Conservation (phyloP, 2,113 vertebrate species). For the Beaufortia kweichowensis region DNA sequence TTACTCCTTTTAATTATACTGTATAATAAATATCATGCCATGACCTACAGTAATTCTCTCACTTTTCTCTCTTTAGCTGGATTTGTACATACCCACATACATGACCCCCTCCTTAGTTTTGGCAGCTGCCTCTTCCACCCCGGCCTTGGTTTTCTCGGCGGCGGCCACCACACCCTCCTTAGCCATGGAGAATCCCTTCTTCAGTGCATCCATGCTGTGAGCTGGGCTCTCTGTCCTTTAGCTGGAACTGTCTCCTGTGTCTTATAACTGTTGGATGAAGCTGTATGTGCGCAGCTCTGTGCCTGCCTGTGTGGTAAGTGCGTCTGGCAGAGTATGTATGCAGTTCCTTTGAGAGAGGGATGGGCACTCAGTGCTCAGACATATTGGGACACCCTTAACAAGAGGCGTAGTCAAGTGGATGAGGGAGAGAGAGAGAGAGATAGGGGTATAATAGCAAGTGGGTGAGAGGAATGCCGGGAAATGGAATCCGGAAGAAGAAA, state of each 20-base stretch:
- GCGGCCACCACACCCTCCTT: constrained; percentile 98
- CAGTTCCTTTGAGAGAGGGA: constrained; percentile 53
- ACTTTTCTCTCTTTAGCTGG: not conserved
- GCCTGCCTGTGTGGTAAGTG: constrained; percentile 21
- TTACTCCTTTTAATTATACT: not conserved
- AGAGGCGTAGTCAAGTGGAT: constrained; percentile 46
- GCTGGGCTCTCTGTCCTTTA: constrained; percentile 28
- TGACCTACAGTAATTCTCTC: not conserved
- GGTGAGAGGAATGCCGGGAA: constrained; percentile 45
- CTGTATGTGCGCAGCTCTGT: constrained; percentile 20
- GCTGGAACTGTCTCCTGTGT: constrained; percentile 33
- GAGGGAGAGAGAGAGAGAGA: constrained; percentile 13
- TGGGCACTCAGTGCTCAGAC: constrained; percentile 46
- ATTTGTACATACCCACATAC: constrained; percentile 85
- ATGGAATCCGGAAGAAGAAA: constrained; percentile 30
- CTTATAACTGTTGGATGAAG: constrained; percentile 33
- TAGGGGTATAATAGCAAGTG: constrained; percentile 31
- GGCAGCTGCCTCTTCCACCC: constrained; percentile 95
- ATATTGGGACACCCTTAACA: constrained; percentile 53
- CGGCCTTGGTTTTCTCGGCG: constrained; percentile 98
- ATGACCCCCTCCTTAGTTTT: constrained; percentile 99
- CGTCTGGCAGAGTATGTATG: constrained; percentile 3
- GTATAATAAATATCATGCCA: too few species aligned
- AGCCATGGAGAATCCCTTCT: constrained; percentile 98
- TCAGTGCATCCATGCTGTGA: constrained; percentile 89